Percentiles rank a stretch among this genome's conserved stretches.
Conservation (phyloP, 2,888 invertebrate genomes). For the Chalcis sispes region DNA sequence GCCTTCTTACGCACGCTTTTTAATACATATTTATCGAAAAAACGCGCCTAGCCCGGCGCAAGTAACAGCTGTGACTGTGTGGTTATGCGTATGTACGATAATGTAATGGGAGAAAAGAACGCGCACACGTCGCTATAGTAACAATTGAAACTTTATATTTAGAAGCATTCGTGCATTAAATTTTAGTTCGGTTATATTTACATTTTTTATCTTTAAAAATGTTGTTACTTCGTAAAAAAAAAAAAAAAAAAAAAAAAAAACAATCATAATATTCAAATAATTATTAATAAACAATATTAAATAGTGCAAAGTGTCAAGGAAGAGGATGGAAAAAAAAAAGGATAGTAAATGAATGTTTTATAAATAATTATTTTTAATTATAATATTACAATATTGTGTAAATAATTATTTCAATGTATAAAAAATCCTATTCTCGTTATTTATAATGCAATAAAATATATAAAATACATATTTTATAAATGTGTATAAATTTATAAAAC, state of each 20-base stretch:
- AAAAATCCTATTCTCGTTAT: not conserved
- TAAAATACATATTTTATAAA: conserved; percentile 23
- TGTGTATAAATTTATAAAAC: conserved; percentile 36
- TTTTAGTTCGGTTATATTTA: too few relatives aligned
- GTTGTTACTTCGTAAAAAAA: not conserved
- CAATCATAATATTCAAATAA: too few relatives aligned
- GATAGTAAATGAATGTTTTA: conserved; percentile 2
- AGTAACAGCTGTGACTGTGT: too few relatives aligned
- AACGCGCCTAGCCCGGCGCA: too few relatives aligned
- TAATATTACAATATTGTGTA: not conserved
- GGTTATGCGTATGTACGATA: too few relatives aligned
- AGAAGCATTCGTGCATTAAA: too few relatives aligned
- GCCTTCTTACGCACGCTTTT: not conserved
- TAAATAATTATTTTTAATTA: conserved; percentile 19
- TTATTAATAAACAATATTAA: too few relatives aligned
- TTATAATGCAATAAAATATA: conserved; percentile 10
- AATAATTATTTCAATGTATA: not conserved
- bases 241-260: too few relatives aligned
- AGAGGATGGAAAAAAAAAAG: not conserved
- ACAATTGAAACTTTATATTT: conserved; percentile 1
- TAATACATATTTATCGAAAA: not conserved
- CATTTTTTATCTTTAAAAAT: too few relatives aligned
- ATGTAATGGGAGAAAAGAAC: too few relatives aligned
- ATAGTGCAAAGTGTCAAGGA: too few relatives aligned
- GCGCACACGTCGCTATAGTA: conserved; percentile 23